These are phyloP conservation scores for Heliconius himera DNA, from an alignment of 1,140 invertebrate species.

Conservation along the genomic window DNA sequence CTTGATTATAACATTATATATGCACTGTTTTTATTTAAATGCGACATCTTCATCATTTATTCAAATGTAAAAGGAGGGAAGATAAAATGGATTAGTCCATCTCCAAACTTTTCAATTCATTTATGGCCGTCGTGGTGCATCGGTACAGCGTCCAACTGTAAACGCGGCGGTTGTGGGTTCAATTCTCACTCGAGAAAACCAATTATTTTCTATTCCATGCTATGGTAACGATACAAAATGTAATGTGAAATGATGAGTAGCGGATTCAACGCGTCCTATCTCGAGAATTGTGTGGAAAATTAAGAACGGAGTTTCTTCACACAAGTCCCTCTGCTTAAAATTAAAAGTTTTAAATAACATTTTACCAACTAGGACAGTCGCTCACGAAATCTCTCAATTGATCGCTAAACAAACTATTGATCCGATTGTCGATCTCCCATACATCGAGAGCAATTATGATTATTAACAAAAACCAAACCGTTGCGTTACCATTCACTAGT, in stretches of 20 bases:
- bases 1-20: no score
- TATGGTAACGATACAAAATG: no score
- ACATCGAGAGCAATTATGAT: conserved; percentile 58
- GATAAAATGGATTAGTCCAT: no score
- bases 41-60: no score
- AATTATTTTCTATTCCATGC: neutral
- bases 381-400: neutral
- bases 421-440: conserved; percentile 42
- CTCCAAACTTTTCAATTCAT: no score
- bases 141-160: neutral
- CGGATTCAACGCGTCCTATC: no score
- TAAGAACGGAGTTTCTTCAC: neutral
- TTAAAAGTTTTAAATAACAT: neutral
- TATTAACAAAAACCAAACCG: conserved; percentile 65
- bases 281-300: neutral
- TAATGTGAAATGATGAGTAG: no score
- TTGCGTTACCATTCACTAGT: conserved; percentile 65
- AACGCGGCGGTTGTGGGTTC: neutral
- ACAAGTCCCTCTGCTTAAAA: neutral
- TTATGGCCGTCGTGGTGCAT: neutral
- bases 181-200: neutral
- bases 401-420: conserved; percentile 14
- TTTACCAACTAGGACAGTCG: neutral
- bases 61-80: no score
- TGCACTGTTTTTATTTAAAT: no score